phyloP scores from a whole-genome alignment of 2,797 vertebrate species.

The Sebastes minor region DNA sequence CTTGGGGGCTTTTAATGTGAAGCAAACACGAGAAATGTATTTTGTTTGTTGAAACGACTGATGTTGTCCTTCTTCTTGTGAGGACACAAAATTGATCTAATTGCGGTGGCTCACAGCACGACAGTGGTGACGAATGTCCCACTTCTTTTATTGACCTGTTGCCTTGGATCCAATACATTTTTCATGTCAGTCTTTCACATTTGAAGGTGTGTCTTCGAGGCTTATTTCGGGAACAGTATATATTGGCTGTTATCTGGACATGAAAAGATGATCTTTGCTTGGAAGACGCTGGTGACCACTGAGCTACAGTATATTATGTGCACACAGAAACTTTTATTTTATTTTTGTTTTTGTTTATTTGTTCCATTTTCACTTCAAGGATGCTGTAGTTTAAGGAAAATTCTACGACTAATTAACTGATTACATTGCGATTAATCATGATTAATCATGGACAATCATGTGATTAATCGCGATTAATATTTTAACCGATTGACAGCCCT shows the following conservation, averaged over 20 bases:
- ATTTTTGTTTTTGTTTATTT: neutral
- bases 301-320: neutral
- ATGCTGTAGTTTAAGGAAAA: neutral
- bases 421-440: too few species aligned
- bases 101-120: neutral
- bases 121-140: neutral
- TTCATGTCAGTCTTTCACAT: neutral
- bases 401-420: neutral
- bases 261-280: neutral
- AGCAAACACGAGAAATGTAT: neutral
- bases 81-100: neutral
- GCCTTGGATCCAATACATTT: neutral
- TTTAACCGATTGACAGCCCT: too few species aligned
- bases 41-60: neutral
- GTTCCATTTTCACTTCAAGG: neutral
- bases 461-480: too few species aligned
- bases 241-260: neutral
- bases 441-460: too few species aligned
- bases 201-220: neutral
- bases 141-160: neutral
- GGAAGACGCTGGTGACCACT: neutral
- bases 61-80: neutral
- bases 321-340: neutral
- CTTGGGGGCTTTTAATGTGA: neutral
- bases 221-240: neutral